Evolutionary conservation across 2,888 invertebrate genomes (phyloP), one percentile per base, ranked within the genome.

Genomic region (Ecliptopera silaceata): DNA sequence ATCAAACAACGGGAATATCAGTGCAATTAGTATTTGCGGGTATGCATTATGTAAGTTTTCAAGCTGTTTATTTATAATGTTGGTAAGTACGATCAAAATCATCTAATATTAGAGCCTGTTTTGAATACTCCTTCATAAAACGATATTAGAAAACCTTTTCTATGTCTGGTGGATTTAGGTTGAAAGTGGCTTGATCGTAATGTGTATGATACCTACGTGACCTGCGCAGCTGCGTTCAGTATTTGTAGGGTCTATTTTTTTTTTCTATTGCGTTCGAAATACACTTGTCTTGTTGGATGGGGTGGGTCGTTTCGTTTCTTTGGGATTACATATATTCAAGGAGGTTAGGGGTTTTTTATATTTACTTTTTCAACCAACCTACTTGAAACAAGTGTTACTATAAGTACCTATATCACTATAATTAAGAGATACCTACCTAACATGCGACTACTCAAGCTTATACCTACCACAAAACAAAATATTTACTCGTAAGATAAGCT

Each of bases 281-380:
- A 83, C 89, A 89, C 89, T 90, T 90, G 88, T 88, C 26, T 87
- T 87, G 83, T 82, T 74, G 73, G 83, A 82, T 75, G 74, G 84
- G 85, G 83, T 80, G 81, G 81, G 72, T 79, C 74, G 76, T 75
- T n/a, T 79, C 74, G 76, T 75, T 80, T 79, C 77, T 73, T 74
- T 76, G 8, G 70, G 70, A 66, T 73, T 72, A 65, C 66, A 67
- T 74, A 65, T 66, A 67, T 74, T 61, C 57, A 54, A 60, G 64
- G 53, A 67, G 66, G 42, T 46, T 20, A 54, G 63, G 64, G 63
- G 63, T 63, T 67, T 49, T 66, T 60, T 61, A 13, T 15, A 34
- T 34, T 11, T 42, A 29, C 6, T 4, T 26, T 1, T 0, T 48
- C 13, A 34, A n/a, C n/a, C n/a, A n/a, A n/a, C n/a, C n/a, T n/a